phyloP scores from a whole-genome alignment of 2,113 vertebrate genomes.

The Scytalopus superciliaris region DNA sequence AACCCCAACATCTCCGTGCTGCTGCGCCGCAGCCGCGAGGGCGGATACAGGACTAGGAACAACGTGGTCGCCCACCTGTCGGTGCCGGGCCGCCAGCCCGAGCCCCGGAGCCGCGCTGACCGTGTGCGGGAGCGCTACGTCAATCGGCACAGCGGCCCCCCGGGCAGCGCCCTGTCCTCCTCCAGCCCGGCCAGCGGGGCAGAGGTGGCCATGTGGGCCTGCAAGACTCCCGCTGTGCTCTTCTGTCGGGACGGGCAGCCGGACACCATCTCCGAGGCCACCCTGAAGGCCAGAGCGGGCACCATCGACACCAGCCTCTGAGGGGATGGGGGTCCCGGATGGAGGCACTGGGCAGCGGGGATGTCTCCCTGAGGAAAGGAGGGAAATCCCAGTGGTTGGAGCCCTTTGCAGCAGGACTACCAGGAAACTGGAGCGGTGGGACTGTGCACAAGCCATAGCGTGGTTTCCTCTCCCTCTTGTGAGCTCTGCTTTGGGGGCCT shows the following conservation, averaged over 20 bases:
- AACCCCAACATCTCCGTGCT: constrained; percentile 91
- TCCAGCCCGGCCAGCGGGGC: constrained; percentile 76
- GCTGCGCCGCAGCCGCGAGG: constrained; percentile 85
- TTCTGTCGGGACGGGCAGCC: constrained; percentile 87
- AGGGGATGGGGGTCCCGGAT: background rate
- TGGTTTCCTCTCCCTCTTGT: background rate
- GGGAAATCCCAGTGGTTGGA: accelerated
- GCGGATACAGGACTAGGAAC: constrained; percentile 91
- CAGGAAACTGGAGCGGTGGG: background rate
- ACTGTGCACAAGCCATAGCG: accelerated
- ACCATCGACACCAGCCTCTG: constrained; percentile 84
- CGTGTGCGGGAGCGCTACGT: constrained; percentile 76
- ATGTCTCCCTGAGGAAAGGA: accelerated
- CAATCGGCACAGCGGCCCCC: constrained; percentile 65
- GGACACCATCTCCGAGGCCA: constrained; percentile 53
- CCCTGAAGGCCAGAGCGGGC: constrained; percentile 65
- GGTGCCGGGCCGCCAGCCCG: constrained; percentile 60
- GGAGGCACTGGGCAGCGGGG: accelerated
- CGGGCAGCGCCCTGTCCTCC: constrained; percentile 69
- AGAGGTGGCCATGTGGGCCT: constrained; percentile 91
- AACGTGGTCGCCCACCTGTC: constrained; percentile 78
- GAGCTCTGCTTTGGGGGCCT: background rate
- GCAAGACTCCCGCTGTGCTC: constrained; percentile 88
- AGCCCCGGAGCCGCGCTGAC: constrained; percentile 62
- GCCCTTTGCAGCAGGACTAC: background rate